phyloP scores from a whole-genome alignment of 2,888 invertebrate species.

The Carterocephalus palaemon region DNA sequence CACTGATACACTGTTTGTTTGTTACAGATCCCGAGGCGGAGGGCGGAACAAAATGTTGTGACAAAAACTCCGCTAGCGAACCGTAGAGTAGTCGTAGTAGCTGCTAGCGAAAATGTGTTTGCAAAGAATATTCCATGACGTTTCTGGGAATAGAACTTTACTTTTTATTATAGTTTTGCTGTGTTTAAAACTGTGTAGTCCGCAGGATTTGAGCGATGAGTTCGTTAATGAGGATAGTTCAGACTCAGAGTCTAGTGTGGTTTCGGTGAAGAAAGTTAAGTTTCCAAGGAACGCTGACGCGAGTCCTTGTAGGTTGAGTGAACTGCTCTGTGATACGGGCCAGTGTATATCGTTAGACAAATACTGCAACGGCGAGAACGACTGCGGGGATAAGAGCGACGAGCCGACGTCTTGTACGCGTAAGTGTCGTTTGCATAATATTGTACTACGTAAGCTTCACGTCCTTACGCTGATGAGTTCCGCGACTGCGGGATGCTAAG shows the following conservation, averaged over 20 bases:
- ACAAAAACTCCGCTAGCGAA: slow-evolving; percentile 37
- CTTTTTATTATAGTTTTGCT: slow-evolving; percentile 66
- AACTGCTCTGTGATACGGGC: slow-evolving; percentile 81
- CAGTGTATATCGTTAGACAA: slow-evolving; percentile 86
- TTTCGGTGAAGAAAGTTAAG: slow-evolving; percentile 54
- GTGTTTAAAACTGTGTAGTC: slow-evolving; percentile 67
- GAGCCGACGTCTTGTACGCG: slow-evolving; percentile 87
- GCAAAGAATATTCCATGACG: slow-evolving; percentile 55
- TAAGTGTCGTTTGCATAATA: slow-evolving; percentile 73
- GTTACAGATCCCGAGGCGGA: slow-evolving; percentile 23
- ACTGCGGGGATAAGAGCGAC: slow-evolving; percentile 88
- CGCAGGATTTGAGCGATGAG: slow-evolving; percentile 68
- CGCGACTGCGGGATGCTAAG: background rate
- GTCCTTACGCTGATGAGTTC: slow-evolving; percentile 3
- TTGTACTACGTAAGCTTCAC: slow-evolving; percentile 3
- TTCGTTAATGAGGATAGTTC: slow-evolving; percentile 64
- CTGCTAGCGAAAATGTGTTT: slow-evolving; percentile 54
- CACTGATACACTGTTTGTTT: slow-evolving; percentile 21
- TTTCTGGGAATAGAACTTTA: slow-evolving; percentile 62
- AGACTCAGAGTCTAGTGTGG: slow-evolving; percentile 51
- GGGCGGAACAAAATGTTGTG: slow-evolving; percentile 50
- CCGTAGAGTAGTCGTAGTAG: slow-evolving; percentile 30
- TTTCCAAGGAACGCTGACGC: slow-evolving; percentile 46
- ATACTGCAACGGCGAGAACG: slow-evolving; percentile 87
- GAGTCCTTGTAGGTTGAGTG: slow-evolving; percentile 78